A percentile compares a stretch with the other conserved stretches of the same genome.
Conservation (phyloP, 1,140 invertebrate species). For the Ceratosolen solmsi region DNA sequence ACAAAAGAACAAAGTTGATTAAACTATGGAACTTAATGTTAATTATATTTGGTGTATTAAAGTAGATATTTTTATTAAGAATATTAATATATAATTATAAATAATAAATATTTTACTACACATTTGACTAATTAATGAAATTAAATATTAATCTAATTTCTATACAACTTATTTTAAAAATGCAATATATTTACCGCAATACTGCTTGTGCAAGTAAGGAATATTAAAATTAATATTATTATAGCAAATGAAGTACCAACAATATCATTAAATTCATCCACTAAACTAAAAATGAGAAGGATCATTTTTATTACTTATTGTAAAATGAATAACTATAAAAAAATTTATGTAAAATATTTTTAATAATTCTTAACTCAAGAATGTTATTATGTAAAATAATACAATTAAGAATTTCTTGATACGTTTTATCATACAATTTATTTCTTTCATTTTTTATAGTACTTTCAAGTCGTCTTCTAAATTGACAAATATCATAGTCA, state of each 20-base stretch:
- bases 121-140: neutral
- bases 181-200: slow-evolving; percentile 17
- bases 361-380: slow-evolving; percentile 23
- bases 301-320: neutral
- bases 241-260: slow-evolving; percentile 11
- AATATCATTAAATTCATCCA: neutral
- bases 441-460: neutral
- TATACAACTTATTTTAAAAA: neutral
- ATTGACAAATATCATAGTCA: neutral
- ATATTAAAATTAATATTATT: neutral
- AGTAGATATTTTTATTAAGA: neutral
- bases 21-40: too few species aligned
- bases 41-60: too few species aligned
- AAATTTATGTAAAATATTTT: neutral
- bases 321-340: neutral
- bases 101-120: neutral
- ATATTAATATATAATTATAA: neutral
- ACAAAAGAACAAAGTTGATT: too few species aligned
- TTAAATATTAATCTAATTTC: neutral
- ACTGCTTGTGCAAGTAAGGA: neutral
- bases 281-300: neutral
- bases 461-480: slow-evolving; percentile 10
- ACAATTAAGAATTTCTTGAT: slow-evolving; percentile 10
- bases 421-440: slow-evolving; percentile 7
- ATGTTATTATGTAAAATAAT: slow-evolving; percentile 10